These are phyloP conservation scores for Tachina lurida DNA, from an alignment of 2,888 invertebrate genomes.

Conservation along the genomic window DNA sequence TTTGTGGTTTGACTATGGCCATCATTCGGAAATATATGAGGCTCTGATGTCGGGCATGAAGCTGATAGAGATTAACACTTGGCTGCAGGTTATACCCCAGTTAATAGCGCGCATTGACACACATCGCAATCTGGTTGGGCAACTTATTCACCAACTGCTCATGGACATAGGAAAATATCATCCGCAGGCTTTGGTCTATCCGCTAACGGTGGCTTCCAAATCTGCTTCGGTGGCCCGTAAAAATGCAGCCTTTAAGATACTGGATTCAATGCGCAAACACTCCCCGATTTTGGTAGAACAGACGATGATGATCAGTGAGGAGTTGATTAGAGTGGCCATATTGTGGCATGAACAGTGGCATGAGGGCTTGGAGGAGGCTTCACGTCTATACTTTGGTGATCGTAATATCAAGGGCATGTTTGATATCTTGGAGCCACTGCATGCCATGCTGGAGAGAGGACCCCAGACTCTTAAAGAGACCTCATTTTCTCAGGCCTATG, in stretches of 20 bases:
- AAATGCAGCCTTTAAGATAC: constrained; percentile 96
- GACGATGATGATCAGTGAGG: constrained; percentile 97
- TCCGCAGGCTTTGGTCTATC: constrained; percentile 98
- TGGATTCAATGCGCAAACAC: constrained; percentile 98
- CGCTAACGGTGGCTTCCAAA: constrained; percentile 98
- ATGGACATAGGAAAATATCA: constrained; percentile 99
- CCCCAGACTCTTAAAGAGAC: constrained; percentile 98
- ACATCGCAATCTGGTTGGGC: constrained; percentile 92
- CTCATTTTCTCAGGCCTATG: constrained; percentile 98
- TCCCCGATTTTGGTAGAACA: constrained; percentile 96
- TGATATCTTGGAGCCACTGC: constrained; percentile 96
- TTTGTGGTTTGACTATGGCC: constrained; percentile 99
- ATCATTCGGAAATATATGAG: constrained; percentile 96
- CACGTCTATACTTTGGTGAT: constrained; percentile 97
- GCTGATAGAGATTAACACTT: constrained; percentile 97
- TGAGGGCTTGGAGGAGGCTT: constrained; percentile 97
- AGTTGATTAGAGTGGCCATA: constrained; percentile 98
- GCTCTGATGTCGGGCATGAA: constrained; percentile 96
- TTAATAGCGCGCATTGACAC: constrained; percentile 99
- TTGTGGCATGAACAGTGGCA: constrained; percentile 99
- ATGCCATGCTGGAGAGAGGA: constrained; percentile 95
- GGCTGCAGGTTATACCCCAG: constrained; percentile 99
- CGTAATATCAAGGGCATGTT: constrained; percentile 98
- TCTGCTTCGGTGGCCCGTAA: constrained; percentile 93
- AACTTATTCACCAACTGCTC: constrained; percentile 95